Percentiles rank a stretch among this genome's conserved stretches.
phyloP scores from a whole-genome alignment of 92 coral and sea anemone genomes.

The Plumapathes pennacea region DNA sequence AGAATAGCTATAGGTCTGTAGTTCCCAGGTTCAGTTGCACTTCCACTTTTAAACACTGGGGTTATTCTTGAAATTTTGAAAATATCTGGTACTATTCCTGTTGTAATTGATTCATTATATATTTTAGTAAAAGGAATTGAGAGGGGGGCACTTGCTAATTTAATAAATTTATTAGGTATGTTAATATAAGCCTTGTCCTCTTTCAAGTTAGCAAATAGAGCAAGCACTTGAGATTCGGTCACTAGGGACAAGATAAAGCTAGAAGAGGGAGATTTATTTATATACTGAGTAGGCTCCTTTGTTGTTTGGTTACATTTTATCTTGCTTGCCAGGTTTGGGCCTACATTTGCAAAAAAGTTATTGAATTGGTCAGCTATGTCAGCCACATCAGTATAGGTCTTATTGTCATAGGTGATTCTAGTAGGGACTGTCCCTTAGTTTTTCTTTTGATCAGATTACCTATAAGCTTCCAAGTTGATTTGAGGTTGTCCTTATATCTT shows the following conservation, averaged over 20 bases:
- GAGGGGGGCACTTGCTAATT: no score
- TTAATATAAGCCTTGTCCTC: not conserved
- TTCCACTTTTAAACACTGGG: no score
- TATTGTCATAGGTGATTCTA: not conserved
- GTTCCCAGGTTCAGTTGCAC: no score
- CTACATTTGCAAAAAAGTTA: not conserved
- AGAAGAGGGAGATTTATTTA: not conserved
- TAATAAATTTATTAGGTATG: no score
- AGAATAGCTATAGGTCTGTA: slow-evolving; percentile 1
- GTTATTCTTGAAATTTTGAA: no score
- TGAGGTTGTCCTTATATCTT: slow-evolving; percentile 17
- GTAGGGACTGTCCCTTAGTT: slow-evolving; percentile 13
- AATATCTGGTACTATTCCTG: no score
- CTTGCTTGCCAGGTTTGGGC: no score
- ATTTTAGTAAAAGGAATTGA: no score
- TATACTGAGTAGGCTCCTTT: not conserved
- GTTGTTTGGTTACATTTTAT: no score
- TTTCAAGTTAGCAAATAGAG: not conserved
- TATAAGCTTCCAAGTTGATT: slow-evolving; percentile 27
- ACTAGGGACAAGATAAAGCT: not conserved
- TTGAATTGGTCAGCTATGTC: slow-evolving; percentile 1
- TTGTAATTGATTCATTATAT: no score
- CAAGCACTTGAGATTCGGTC: not conserved
- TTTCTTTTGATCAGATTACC: slow-evolving; percentile 17
- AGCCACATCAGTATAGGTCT: not conserved